Percentiles rank a stretch among this genome's conserved stretches.
phyloP scores from a whole-genome alignment of 2,888 invertebrate species.

The Xylophagus ater region DNA sequence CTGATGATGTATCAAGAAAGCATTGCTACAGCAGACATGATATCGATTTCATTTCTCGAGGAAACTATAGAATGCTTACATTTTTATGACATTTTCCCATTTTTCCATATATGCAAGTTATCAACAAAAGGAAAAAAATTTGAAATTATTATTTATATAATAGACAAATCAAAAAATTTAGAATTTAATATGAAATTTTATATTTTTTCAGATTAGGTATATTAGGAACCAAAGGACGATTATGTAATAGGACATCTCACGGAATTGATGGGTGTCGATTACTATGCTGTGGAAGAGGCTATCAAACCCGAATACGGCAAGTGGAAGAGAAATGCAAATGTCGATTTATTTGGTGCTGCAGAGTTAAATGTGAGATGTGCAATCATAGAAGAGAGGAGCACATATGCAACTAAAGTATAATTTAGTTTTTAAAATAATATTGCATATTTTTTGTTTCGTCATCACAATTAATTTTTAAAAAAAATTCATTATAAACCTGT shows the following conservation, averaged over 20 bases:
- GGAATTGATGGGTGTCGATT: slow-evolving; percentile 79
- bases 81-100: no score
- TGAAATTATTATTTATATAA: no score
- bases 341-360: slow-evolving; percentile 85
- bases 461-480: no score
- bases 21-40: no score
- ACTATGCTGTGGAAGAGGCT: slow-evolving; percentile 81
- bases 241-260: slow-evolving; percentile 73
- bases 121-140: no score
- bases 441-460: no score
- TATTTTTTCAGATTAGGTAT: slow-evolving; percentile 53
- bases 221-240: slow-evolving; percentile 68
- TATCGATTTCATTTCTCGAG: no score
- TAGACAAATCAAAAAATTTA: background rate
- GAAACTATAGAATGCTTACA: no score
- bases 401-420: slow-evolving; percentile 75
- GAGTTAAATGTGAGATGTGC: slow-evolving; percentile 75
- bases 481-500: no score
- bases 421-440: slow-evolving; percentile 1
- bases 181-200: background rate
- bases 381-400: slow-evolving; percentile 69
- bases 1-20: no score
- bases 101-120: no score
- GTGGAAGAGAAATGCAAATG: slow-evolving; percentile 82
- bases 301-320: slow-evolving; percentile 70